These are phyloP conservation scores for Acanthosepion lycidas DNA, from an alignment of 2,888 invertebrate genomes.

Conservation along the genomic window DNA sequence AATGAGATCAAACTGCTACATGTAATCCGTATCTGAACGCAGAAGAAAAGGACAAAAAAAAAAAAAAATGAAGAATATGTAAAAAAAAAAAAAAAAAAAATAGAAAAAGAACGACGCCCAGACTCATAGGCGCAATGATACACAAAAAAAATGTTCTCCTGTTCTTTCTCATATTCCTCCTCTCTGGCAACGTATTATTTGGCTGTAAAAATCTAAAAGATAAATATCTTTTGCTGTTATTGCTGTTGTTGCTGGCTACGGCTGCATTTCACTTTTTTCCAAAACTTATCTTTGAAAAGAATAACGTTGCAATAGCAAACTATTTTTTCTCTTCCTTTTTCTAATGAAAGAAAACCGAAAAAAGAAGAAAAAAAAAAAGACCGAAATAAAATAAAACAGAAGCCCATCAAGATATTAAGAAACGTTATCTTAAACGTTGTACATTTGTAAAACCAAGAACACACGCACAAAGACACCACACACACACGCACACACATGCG, in stretches of 20 bases:
- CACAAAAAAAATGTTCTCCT: background rate
- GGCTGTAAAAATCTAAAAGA: background rate
- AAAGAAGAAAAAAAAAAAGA: too few species aligned
- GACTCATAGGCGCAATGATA: background rate
- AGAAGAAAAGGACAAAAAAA: background rate
- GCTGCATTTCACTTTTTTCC: too few species aligned
- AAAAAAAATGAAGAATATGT: background rate
- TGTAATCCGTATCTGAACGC: background rate
- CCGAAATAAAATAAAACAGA: too few species aligned
- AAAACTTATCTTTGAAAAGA: background rate
- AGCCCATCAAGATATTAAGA: too few species aligned
- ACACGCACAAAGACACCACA: too few species aligned
- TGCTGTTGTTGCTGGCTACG: background rate
- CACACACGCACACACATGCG: background rate
- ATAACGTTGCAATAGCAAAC: background rate
- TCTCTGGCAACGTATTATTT: background rate
- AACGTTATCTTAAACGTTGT: too few species aligned
- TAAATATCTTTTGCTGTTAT: background rate
- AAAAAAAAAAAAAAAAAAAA: background rate
- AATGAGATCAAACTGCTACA: background rate
- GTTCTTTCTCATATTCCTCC: background rate
- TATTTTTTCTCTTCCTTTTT: too few species aligned
- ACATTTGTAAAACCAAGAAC: too few species aligned
- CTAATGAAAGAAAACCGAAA: too few species aligned
- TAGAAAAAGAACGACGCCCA: background rate